Evolutionary conservation across 2,888 invertebrate genomes (phyloP).

Genomic region (Ormyrus rosae): DNA sequence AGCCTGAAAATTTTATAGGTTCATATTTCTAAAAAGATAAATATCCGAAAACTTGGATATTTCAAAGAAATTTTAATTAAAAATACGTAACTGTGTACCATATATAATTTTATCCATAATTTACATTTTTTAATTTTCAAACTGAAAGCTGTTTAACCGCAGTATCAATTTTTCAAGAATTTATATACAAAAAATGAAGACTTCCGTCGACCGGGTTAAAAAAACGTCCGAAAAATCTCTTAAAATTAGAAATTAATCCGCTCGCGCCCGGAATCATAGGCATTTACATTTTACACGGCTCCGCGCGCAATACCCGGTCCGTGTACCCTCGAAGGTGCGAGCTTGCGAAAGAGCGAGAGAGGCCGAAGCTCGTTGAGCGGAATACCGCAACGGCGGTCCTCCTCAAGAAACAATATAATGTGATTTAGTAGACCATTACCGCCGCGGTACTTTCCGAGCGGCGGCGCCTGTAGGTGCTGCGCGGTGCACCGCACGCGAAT

Average conservation of each 20-base stretch:
- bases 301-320: neutral
- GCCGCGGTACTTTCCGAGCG: constrained; percentile 70
- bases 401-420: constrained; percentile 74
- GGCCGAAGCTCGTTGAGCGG: constrained; percentile 22
- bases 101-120: no score
- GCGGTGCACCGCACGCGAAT: constrained; percentile 61
- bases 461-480: constrained; percentile 61
- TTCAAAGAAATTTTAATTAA: no score
- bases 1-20: no score
- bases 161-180: no score
- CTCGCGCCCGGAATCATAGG: constrained; percentile 9
- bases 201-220: no score
- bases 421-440: constrained; percentile 74
- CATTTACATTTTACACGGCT: constrained; percentile 24
- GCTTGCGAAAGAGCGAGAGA: neutral
- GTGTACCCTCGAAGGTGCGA: neutral
- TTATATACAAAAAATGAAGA: no score
- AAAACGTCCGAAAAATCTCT: neutral
- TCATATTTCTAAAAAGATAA: no score
- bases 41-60: no score
- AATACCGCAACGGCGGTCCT: constrained; percentile 48
- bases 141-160: no score
- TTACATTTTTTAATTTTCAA: no score
- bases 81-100: no score
- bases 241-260: neutral